A percentile compares a stretch with the other conserved stretches of the same genome.
Conservation (phyloP, 1,140 invertebrate genomes). For the Leucophenga varia region DNA sequence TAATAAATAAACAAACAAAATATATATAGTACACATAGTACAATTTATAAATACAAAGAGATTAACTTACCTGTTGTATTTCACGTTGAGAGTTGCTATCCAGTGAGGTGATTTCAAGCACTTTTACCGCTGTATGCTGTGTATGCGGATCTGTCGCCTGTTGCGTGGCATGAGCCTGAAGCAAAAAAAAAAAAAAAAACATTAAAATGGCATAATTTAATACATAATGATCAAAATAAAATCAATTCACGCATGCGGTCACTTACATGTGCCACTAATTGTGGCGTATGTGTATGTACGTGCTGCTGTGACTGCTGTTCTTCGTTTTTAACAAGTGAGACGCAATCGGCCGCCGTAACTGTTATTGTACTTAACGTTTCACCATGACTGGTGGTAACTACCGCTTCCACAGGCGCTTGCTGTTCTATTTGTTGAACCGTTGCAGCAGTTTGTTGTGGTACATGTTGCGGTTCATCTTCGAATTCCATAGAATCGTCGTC, state of each 20-base stretch:
- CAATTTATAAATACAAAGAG: background rate
- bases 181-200: no score
- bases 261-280: conserved; percentile 36
- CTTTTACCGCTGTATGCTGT: conserved; percentile 39
- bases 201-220: no score
- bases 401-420: conserved; percentile 21
- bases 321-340: conserved; percentile 40
- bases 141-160: conserved; percentile 25
- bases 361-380: conserved; percentile 39
- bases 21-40: background rate
- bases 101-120: conserved; percentile 47
- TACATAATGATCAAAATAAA: no score
- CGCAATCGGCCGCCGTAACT: conserved; percentile 41
- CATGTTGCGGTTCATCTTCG: conserved; percentile 41
- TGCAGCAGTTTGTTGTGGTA: conserved; percentile 28
- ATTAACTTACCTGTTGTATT: conserved; percentile 43
- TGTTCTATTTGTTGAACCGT: conserved; percentile 22
- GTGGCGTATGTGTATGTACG: conserved; percentile 37
- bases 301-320: conserved; percentile 30
- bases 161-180: conserved; percentile 24
- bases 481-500: conserved; percentile 48
- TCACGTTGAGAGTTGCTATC: conserved; percentile 51
- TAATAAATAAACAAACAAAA: conserved; percentile 1
- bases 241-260: no score
- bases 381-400: conserved; percentile 38